Conservation (phyloP, 2,113 vertebrate species). For the Pavo muticus region DNA sequence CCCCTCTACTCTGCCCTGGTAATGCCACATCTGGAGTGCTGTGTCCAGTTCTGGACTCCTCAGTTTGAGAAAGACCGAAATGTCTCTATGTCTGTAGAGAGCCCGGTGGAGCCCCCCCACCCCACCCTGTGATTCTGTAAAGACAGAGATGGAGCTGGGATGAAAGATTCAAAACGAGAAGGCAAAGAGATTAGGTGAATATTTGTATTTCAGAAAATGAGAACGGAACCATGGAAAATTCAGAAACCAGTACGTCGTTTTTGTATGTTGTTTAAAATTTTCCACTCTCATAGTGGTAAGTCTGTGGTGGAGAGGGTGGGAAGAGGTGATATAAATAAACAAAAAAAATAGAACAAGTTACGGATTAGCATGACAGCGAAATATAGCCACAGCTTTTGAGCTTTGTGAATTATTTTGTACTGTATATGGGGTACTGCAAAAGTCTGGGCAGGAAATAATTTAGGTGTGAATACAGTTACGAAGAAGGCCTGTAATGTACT, state of each 20-base stretch:
- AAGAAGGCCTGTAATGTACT: neutral
- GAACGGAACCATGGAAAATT: neutral
- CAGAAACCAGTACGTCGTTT: neutral
- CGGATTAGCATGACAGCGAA: accelerated
- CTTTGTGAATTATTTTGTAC: neutral
- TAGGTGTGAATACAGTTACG: neutral
- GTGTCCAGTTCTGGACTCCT: too few relatives aligned
- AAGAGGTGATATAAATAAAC: neutral
- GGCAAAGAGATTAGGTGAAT: neutral
- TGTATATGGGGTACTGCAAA: neutral
- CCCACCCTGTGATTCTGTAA: neutral
- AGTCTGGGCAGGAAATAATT: neutral
- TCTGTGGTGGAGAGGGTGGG: neutral
- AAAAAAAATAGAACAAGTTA: neutral
- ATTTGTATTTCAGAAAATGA: neutral
- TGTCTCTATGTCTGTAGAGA: too few relatives aligned
- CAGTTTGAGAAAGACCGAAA: too few relatives aligned
- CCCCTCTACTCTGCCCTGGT: too few relatives aligned
- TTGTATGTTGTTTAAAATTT: neutral
- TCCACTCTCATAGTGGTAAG: neutral
- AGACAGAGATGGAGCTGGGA: neutral
- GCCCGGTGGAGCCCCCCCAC: too few relatives aligned
- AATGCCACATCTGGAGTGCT: too few relatives aligned
- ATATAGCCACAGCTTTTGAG: neutral
- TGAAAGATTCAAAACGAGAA: neutral